phyloP scores from a whole-genome alignment of 37 sponge, comb jelly and placozoan species.

The Aphrocallistes beatrix region DNA sequence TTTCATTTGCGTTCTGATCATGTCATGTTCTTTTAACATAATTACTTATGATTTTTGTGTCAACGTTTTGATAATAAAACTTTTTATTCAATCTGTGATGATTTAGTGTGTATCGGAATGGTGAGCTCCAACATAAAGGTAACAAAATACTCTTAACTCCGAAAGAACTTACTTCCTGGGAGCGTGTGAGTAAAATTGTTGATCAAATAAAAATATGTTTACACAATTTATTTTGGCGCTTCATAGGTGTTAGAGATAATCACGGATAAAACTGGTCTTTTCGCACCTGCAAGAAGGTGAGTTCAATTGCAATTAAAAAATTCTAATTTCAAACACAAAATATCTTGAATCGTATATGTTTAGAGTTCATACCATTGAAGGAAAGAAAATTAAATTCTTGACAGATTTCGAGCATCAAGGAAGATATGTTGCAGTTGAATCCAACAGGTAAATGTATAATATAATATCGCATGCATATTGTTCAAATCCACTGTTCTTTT shows the following conservation, averaged over 20 bases:
- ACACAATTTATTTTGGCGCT: not conserved
- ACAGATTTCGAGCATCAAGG: not conserved
- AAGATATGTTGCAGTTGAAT: not conserved
- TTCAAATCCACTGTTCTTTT: not conserved
- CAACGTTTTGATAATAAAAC: no score
- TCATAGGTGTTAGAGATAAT: not conserved
- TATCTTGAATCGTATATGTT: not conserved
- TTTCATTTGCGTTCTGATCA: no score
- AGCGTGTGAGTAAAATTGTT: not conserved
- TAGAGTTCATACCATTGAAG: not conserved
- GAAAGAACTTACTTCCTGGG: constrained; percentile 12
- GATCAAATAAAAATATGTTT: not conserved
- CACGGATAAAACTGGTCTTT: not conserved
- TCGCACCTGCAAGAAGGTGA: not conserved
- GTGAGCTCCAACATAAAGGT: not conserved
- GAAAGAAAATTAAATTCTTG: constrained; percentile 5
- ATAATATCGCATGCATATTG: no score
- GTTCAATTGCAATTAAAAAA: not conserved
- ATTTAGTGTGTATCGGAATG: not conserved
- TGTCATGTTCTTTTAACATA: no score
- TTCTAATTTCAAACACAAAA: not conserved
- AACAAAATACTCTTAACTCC: not conserved
- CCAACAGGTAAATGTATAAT: constrained; percentile 8
- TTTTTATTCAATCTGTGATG: no score
- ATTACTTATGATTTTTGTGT: no score